Evolutionary conservation across 2,888 invertebrate species (phyloP).

Genomic region (Drosophila niveifrons): DNA sequence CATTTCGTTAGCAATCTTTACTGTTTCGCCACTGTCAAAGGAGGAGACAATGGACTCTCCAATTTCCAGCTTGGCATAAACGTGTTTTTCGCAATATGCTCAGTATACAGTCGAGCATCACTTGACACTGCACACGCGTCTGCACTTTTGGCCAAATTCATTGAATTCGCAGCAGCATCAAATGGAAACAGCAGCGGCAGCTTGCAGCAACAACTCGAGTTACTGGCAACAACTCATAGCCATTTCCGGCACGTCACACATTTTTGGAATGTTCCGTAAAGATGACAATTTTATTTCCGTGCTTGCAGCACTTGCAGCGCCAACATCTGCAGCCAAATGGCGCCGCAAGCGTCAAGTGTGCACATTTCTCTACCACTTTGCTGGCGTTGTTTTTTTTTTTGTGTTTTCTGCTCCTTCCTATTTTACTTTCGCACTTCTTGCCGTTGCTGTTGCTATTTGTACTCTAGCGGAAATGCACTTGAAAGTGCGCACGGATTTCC

Average conservation of each 20-base stretch:
- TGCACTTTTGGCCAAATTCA: constrained; percentile 52
- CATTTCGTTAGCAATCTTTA: background rate
- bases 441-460: constrained; percentile 25
- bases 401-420: background rate
- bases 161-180: constrained; percentile 28
- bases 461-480: constrained; percentile 70
- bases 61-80: constrained; percentile 17
- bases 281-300: constrained; percentile 53
- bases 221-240: constrained; percentile 29
- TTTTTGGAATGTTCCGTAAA: constrained; percentile 34
- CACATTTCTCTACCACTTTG: constrained; percentile 10
- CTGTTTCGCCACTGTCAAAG: background rate
- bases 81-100: constrained; percentile 33
- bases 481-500: constrained; percentile 71
- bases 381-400: background rate
- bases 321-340: constrained; percentile 49
- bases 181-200: constrained; percentile 9
- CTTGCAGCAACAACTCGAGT: constrained; percentile 7
- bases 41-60: background rate
- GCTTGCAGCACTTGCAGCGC: constrained; percentile 29
- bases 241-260: constrained; percentile 45
- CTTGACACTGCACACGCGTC: constrained; percentile 44
- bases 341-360: constrained; percentile 45
- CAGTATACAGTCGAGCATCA: constrained; percentile 52
- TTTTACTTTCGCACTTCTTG: constrained; percentile 7